Base-by-base conservation (phyloP, 2,113 vertebrate species). In the Rana temporaria region DNA sequence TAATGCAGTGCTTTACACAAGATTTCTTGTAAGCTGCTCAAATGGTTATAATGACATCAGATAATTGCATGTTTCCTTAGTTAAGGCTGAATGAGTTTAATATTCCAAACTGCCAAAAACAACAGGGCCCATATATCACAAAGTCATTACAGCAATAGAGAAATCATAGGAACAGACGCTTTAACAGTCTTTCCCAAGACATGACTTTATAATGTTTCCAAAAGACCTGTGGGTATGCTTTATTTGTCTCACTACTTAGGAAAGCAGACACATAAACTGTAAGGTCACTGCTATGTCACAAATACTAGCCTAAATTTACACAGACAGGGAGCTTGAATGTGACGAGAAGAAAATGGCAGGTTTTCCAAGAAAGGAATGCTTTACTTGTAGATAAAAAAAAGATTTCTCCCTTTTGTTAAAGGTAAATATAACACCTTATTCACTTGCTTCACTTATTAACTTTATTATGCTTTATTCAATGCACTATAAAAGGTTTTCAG, bases 51-150 rank as follows among this genome's bases (percentile, higher is more conserved):
- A 77, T 11, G 66, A 74, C 75, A 87, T 32, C 74, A 85, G 67
- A 85, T 84, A 83, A 84, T 24, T 81, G 18, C 73, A 84, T 84
- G 62, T 73, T 68, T 64, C 85, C 69, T 78, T 84, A 60, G 18
- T 83, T 86, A 81, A 52, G 9, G 32, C 1, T 88, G 76, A 73
- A 7, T 53, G 12, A 79, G 60, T 81, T 0, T 66, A 82, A 82
- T 20, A 78, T 79, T 62, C 72, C 57, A 80, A 83, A 42, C 52
- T 67, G 85, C 63, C 67, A 85, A 84, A 82, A 86, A 70, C 24
- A 83, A 79, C 53, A 85, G 48, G 24, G 38, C 8, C 19, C 65
- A 62, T 79, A 81, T 78, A 55, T 86, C 82, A 85, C 34, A 65
- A 71, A 78, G 66, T 62, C 62, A 84, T 78, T 53, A 85, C 30